These are phyloP conservation scores for Platynereis dumerilii DNA, from an alignment of 2,888 invertebrate genomes.

Conservation along the genomic window DNA sequence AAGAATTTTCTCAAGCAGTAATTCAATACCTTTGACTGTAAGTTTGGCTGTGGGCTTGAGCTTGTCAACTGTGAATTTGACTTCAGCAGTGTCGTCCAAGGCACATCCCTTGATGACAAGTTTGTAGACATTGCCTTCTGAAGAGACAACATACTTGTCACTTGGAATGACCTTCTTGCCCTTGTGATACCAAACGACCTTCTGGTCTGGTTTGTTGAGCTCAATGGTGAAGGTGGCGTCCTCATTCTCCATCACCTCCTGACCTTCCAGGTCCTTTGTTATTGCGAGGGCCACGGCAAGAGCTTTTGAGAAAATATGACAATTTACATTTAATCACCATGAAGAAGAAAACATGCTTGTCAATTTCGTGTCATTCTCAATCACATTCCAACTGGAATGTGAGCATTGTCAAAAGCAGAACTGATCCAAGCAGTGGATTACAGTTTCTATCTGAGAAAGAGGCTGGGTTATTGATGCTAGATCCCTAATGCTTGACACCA, in stretches of 20 bases:
- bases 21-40: conserved; percentile 75
- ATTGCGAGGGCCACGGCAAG: no score
- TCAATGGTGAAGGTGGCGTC: conserved; percentile 69
- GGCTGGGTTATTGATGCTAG: no score
- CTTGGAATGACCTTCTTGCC: conserved; percentile 80
- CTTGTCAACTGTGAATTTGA: conserved; percentile 74
- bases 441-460: no score
- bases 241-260: conserved; percentile 38
- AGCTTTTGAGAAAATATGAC: no score
- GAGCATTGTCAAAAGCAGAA: no score
- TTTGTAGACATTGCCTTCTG: conserved; percentile 50
- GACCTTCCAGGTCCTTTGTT: not conserved
- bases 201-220: conserved; percentile 77
- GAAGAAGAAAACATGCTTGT: no score
- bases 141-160: conserved; percentile 85
- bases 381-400: no score
- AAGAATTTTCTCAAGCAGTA: no score
- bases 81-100: conserved; percentile 77
- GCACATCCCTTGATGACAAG: conserved; percentile 46
- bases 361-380: no score
- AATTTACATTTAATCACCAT: no score
- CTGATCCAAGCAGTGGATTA: no score
- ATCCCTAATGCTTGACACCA: no score
- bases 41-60: conserved; percentile 81
- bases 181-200: conserved; percentile 77